Evolutionary conservation across 2,888 invertebrate species (phyloP).

Genomic region (Limnephilus rhombicus): DNA sequence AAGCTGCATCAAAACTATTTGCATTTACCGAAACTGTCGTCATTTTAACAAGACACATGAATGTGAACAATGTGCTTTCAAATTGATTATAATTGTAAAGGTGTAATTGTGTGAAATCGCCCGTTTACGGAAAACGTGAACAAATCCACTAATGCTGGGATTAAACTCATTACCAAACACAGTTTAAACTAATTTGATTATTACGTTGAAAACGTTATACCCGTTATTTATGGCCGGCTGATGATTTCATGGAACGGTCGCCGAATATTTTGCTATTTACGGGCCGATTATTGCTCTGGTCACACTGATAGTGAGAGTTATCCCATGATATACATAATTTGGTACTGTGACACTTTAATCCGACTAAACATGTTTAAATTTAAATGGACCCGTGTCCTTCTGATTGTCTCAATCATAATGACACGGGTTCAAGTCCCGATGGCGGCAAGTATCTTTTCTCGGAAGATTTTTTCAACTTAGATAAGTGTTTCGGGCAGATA

Average conservation of each 20-base stretch:
- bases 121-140: constrained; percentile 39
- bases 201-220: constrained; percentile 35
- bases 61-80: not conserved
- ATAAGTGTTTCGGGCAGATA: too few species aligned
- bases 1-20: not conserved
- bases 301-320: constrained; percentile 22
- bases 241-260: constrained; percentile 30
- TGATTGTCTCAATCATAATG: too few species aligned
- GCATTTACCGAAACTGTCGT: not conserved
- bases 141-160: constrained; percentile 60
- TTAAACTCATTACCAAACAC: constrained; percentile 62
- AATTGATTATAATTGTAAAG: not conserved
- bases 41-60: not conserved
- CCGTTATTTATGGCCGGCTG: constrained; percentile 27
- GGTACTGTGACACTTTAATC: not conserved
- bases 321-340: constrained; percentile 4
- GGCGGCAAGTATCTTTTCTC: too few species aligned
- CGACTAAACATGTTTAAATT: not conserved
- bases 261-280: constrained; percentile 27
- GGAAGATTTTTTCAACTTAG: too few species aligned
- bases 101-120: constrained; percentile 22
- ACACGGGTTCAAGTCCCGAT: too few species aligned
- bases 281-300: constrained; percentile 2
- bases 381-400: too few species aligned
- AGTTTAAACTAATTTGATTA: constrained; percentile 62